These are phyloP conservation scores for Tillus elongatus DNA, from an alignment of 2,888 invertebrate species.

Conservation along the genomic window DNA sequence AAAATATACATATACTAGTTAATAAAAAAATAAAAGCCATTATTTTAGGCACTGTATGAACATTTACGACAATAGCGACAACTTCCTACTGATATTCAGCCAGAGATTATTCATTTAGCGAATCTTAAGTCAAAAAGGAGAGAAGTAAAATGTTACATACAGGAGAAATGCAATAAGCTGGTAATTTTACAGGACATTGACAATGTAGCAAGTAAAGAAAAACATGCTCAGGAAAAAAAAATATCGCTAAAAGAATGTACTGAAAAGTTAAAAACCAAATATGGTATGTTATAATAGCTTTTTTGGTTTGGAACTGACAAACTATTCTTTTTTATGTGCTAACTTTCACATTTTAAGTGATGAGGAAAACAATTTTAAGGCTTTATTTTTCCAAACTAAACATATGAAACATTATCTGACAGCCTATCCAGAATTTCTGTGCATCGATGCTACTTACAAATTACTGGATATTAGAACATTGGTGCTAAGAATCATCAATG, in stretches of 20 bases:
- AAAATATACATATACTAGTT: background rate
- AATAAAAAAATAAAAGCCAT: no score
- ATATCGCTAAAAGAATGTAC: background rate
- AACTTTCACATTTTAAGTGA: constrained; percentile 1
- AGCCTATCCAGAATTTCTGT: constrained; percentile 18
- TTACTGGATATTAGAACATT: constrained; percentile 17
- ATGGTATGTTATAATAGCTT: no score
- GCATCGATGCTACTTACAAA: no score
- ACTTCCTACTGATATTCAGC: background rate
- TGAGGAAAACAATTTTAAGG: constrained; percentile 3
- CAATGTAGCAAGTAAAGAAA: background rate
- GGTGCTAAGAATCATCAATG: constrained; percentile 17
- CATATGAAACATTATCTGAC: constrained; percentile 16
- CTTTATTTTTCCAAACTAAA: background rate
- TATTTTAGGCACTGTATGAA: background rate
- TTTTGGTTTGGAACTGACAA: no score
- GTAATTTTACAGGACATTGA: background rate
- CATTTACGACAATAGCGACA: background rate
- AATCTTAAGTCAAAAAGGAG: background rate
- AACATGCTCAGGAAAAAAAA: background rate
- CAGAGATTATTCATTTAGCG: background rate
- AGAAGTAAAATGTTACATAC: background rate
- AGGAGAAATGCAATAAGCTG: constrained; percentile 1
- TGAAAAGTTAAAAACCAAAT: background rate
- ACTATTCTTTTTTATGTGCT: background rate